Conservation (phyloP, 2,113 vertebrate genomes). For the Mixornis gularis region DNA sequence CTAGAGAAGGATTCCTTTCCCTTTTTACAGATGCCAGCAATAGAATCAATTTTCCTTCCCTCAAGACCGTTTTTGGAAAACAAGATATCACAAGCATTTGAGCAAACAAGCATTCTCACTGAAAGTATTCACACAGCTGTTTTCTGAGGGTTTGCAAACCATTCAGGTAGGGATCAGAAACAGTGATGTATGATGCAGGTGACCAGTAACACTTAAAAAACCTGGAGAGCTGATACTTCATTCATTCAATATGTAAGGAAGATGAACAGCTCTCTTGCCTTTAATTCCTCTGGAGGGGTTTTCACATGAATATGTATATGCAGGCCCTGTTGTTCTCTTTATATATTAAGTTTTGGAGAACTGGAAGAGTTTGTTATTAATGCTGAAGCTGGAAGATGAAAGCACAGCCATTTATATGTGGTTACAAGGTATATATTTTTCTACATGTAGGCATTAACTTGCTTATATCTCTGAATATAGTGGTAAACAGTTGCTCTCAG, state of each 20-base stretch:
- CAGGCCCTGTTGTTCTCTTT: background rate
- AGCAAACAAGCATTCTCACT: background rate
- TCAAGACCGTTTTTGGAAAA: background rate
- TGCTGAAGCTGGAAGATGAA: background rate
- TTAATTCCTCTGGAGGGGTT: conserved; percentile 33
- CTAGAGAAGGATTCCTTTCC: background rate
- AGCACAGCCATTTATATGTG: background rate
- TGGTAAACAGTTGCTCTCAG: background rate
- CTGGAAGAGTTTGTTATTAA: background rate
- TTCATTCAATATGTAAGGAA: background rate
- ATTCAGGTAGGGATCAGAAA: background rate
- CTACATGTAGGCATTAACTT: background rate
- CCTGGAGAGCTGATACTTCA: background rate
- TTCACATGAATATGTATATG: conserved; percentile 15
- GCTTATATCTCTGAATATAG: background rate
- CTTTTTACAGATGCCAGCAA: background rate
- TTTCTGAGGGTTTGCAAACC: background rate
- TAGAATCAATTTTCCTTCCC: background rate
- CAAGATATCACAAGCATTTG: background rate
- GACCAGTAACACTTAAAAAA: background rate
- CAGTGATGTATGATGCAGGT: background rate
- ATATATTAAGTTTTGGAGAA: conserved; percentile 16
- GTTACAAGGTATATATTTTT: background rate
- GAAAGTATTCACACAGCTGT: background rate
- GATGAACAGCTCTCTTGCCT: background rate